phyloP scores from a whole-genome alignment of 2,113 vertebrate genomes.

The Arenaria interpres region DNA sequence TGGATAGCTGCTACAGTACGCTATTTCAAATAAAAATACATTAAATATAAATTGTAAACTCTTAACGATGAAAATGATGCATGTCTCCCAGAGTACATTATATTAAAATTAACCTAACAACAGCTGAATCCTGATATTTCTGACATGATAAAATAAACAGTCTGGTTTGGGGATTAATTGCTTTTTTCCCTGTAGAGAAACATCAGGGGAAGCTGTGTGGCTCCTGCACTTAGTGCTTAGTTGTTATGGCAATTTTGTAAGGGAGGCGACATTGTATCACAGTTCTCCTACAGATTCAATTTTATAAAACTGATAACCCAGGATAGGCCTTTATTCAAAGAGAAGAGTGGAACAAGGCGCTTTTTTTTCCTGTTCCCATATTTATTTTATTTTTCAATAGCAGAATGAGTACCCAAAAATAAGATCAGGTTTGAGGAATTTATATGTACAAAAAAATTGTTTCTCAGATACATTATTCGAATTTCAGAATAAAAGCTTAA shows the following conservation, averaged over 20 bases:
- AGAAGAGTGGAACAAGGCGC: background rate
- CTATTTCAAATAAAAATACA: background rate
- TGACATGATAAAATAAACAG: background rate
- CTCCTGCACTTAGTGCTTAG: background rate
- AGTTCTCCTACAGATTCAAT: background rate
- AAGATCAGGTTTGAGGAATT: background rate
- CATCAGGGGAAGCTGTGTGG: background rate
- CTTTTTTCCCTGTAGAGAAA: background rate
- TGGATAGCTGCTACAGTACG: background rate
- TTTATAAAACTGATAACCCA: background rate
- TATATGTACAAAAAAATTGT: background rate
- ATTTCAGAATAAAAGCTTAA: background rate
- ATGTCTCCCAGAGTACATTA: background rate
- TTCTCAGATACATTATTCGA: background rate
- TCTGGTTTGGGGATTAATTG: background rate
- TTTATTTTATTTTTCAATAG: background rate
- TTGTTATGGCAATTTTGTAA: background rate
- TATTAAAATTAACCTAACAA: background rate
- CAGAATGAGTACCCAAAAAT: background rate
- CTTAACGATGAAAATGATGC: background rate
- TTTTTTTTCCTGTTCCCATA: background rate
- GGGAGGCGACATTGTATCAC: background rate
- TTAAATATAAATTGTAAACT: background rate
- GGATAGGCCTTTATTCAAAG: background rate
- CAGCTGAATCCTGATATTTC: background rate